A percentile compares a stretch with the other conserved stretches of the same genome.
These are phyloP conservation scores for Tetragnatha versicolor DNA, from an alignment of 1,140 invertebrate genomes.

Conservation along the genomic window DNA sequence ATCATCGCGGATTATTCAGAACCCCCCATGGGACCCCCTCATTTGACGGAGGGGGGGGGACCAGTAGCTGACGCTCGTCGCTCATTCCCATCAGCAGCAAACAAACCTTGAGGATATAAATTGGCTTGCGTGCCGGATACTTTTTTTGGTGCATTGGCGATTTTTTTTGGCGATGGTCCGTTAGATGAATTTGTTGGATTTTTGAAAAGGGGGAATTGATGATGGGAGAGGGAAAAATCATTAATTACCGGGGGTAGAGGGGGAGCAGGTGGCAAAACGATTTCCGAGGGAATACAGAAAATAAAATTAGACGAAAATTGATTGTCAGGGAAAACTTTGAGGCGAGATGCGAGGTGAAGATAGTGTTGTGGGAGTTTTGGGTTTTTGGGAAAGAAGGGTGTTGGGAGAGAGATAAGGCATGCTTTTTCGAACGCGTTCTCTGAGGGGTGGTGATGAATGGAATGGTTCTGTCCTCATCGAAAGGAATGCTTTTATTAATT, in stretches of 20 bases:
- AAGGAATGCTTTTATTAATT: no score
- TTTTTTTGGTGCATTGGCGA: neutral
- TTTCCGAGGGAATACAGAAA: neutral
- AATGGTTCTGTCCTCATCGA: no score
- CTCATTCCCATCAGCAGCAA: slow-evolving; percentile 11
- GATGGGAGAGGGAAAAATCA: slow-evolving; percentile 14
- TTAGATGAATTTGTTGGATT: slow-evolving; percentile 21
- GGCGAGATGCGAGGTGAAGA: neutral
- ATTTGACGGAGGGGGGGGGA: neutral
- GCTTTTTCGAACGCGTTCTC: neutral
- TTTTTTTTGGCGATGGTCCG: neutral
- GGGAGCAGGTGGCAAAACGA: slow-evolving; percentile 24
- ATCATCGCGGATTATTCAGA: no score
- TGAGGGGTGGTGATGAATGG: no score
- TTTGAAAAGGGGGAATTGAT: slow-evolving; percentile 14
- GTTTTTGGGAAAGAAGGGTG: no score
- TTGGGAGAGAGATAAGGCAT: no score
- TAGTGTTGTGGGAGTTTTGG: no score
- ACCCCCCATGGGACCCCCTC: slow-evolving; percentile 3
- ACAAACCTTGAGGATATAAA: slow-evolving; percentile 4
- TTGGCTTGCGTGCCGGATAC: slow-evolving; percentile 7
- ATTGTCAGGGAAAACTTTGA: neutral
- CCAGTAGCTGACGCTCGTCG: neutral
- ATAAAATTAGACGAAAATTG: slow-evolving; percentile 23
- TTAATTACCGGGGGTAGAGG: slow-evolving; percentile 15